These are phyloP conservation scores for Dendroctonus ponderosae DNA, from an alignment of 1,140 invertebrate species.

Conservation along the genomic window DNA sequence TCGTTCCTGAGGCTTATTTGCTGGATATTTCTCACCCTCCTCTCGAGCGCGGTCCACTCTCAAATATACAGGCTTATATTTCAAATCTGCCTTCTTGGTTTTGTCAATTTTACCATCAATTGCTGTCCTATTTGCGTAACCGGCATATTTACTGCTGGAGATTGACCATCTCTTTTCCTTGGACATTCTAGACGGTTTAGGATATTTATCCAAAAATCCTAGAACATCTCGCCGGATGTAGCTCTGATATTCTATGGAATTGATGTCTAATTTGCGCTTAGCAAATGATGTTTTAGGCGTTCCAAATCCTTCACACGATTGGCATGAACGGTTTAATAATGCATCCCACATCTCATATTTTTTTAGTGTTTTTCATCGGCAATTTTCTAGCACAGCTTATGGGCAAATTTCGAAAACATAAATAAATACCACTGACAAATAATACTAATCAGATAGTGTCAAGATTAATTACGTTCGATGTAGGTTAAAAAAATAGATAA, in stretches of 20 bases:
- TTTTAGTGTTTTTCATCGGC: too few relatives aligned
- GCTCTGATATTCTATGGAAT: conserved; percentile 32
- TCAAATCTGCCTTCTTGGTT: background rate
- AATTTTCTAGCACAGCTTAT: too few relatives aligned
- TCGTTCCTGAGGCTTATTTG: background rate
- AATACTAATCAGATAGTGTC: too few relatives aligned
- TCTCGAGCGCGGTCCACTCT: conserved; percentile 6
- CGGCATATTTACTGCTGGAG: background rate
- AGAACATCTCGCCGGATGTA: conserved; percentile 34
- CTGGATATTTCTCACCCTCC: background rate
- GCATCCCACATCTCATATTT: conserved; percentile 31
- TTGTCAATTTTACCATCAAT: background rate
- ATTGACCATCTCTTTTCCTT: conserved; percentile 12
- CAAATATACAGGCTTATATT: conserved; percentile 9
- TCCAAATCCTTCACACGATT: conserved; percentile 23
- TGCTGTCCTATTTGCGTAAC: background rate
- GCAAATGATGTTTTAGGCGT: background rate
- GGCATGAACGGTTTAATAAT: conserved; percentile 18
- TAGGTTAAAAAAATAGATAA: too few relatives aligned
- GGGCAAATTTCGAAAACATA: background rate
- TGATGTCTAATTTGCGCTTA: conserved; percentile 29
- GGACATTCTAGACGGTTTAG: conserved; percentile 18
- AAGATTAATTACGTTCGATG: too few relatives aligned
- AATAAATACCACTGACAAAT: background rate
- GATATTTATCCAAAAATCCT: conserved; percentile 29